Evolutionary conservation across 1,140 invertebrate species (phyloP).

Genomic region (Drosophila fuyamai): DNA sequence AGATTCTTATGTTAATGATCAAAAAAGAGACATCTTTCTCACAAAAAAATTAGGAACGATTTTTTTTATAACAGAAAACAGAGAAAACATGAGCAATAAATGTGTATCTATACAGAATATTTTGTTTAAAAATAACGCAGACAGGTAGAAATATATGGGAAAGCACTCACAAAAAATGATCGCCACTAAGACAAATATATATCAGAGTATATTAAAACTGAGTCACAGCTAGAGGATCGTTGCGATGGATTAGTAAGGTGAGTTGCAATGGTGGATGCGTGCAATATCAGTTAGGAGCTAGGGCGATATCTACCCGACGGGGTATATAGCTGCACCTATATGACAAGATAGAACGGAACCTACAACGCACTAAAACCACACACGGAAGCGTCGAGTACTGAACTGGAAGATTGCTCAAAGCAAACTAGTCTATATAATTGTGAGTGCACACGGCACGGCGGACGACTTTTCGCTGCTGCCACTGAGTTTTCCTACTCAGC

Average conservation of each 20-base stretch:
- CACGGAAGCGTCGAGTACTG: slow-evolving; percentile 74
- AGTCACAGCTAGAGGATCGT: slow-evolving; percentile 29
- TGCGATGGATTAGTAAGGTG: slow-evolving; percentile 27
- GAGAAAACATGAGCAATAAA: slow-evolving; percentile 63
- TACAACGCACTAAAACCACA: slow-evolving; percentile 72
- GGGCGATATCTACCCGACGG: slow-evolving; percentile 18
- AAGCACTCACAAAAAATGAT: slow-evolving; percentile 59
- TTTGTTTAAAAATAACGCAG: slow-evolving; percentile 75
- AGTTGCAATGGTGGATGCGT: slow-evolving; percentile 17
- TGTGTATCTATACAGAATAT: slow-evolving; percentile 65
- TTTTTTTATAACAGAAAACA: slow-evolving; percentile 40
- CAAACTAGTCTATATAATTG: slow-evolving; percentile 84
- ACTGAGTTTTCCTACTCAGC: slow-evolving; percentile 53
- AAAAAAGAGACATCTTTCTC: slow-evolving; percentile 30
- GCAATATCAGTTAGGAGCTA: slow-evolving; percentile 54
- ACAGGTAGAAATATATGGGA: slow-evolving; percentile 54
- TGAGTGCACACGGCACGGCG: slow-evolving; percentile 78
- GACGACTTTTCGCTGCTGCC: slow-evolving; percentile 27
- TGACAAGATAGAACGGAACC: slow-evolving; percentile 41
- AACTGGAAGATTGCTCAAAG: slow-evolving; percentile 82
- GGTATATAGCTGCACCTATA: slow-evolving; percentile 24
- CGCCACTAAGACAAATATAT: slow-evolving; percentile 61
- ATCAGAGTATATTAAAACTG: slow-evolving; percentile 36
- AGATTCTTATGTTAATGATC: slow-evolving; percentile 40
- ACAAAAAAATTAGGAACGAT: slow-evolving; percentile 34